phyloP scores from a whole-genome alignment of 1,140 invertebrate species.

The Ceratosolen solmsi region DNA sequence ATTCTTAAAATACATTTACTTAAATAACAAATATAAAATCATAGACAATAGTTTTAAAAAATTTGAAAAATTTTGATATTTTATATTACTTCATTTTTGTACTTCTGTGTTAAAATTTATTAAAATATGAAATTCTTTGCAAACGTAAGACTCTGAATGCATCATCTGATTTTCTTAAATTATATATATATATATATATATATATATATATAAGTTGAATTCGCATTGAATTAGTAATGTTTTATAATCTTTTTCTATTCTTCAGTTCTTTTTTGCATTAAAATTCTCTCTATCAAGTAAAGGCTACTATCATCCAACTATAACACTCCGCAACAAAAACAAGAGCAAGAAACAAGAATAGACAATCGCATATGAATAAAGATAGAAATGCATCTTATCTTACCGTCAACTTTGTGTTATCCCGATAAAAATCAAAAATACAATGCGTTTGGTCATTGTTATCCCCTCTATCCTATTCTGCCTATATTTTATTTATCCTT shows the following conservation, averaged over 20 bases:
- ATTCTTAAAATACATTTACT: too few species aligned
- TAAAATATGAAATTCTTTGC: background rate
- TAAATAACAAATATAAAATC: too few species aligned
- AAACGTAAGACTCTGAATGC: background rate
- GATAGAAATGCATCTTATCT: slow-evolving; percentile 37
- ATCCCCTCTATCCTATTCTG: slow-evolving; percentile 4
- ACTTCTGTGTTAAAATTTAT: background rate
- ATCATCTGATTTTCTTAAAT: too few species aligned
- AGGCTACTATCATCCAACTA: background rate
- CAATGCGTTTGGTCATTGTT: background rate
- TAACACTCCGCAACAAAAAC: background rate
- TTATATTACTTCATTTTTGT: background rate
- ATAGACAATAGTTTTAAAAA: background rate
- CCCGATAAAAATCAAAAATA: slow-evolving; percentile 44
- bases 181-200: too few species aligned
- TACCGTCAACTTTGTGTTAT: slow-evolving; percentile 12
- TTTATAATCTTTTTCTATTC: too few species aligned
- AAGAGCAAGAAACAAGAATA: background rate
- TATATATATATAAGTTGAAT: too few species aligned
- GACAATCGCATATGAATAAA: background rate
- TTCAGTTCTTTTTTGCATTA: background rate
- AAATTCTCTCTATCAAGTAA: background rate
- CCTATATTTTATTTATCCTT: background rate
- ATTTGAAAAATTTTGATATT: background rate
- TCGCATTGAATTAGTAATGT: too few species aligned